Percentiles rank a stretch among this genome's conserved stretches.
These are phyloP conservation scores for Gymnarchus niloticus DNA, from an alignment of 2,113 vertebrate genomes.

Conservation along the genomic window DNA sequence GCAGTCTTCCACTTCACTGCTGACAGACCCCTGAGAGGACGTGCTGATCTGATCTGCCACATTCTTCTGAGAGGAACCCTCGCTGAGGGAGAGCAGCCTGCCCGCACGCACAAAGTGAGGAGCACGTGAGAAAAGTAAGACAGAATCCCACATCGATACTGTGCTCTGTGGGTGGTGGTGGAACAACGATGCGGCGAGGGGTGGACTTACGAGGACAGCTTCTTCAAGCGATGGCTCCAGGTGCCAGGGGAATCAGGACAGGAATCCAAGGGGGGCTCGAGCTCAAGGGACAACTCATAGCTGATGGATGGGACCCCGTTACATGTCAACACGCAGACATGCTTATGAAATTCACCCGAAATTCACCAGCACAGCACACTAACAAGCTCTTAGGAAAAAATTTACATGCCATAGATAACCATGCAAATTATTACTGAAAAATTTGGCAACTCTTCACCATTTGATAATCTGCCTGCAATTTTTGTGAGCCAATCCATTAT, in stretches of 20 bases:
- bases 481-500: background rate
- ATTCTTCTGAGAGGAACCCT: conserved; percentile 49
- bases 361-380: background rate
- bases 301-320: conserved; percentile 44
- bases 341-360: background rate
- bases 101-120: conserved; percentile 40
- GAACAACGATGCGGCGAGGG: background rate
- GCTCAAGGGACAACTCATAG: conserved; percentile 69
- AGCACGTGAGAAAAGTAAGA: background rate
- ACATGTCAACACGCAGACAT: background rate
- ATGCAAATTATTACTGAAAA: background rate
- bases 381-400: background rate
- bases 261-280: conserved; percentile 75
- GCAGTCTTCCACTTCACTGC: conserved; percentile 63
- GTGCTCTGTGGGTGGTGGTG: background rate
- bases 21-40: conserved; percentile 63
- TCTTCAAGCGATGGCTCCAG: conserved; percentile 67
- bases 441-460: background rate
- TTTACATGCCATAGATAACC: background rate
- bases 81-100: conserved; percentile 55
- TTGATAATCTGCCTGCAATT: background rate
- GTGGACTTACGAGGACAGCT: conserved; percentile 70
- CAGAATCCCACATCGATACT: background rate
- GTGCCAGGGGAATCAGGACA: conserved; percentile 71
- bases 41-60: conserved; percentile 61